Conservation (phyloP, 2,888 invertebrate genomes). For the Asteroscopus sphinx region DNA sequence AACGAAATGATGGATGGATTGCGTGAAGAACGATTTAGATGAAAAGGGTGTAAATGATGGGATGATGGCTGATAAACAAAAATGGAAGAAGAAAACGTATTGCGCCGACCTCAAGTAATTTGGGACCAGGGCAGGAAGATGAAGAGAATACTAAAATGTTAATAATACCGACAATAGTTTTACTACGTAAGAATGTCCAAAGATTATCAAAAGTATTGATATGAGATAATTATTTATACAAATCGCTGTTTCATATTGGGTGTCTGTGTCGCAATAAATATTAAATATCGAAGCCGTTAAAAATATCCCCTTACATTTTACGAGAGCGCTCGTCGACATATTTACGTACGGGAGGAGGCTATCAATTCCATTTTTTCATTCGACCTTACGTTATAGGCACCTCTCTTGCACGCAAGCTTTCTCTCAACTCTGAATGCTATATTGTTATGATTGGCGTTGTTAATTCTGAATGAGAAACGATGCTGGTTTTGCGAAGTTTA, state of each 20-base stretch:
- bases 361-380: constrained; percentile 85
- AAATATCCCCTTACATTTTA: constrained; percentile 89
- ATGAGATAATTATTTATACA: constrained; percentile 79
- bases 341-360: constrained; percentile 84
- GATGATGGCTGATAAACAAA: no score
- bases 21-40: no score
- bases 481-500: constrained; percentile 22
- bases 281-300: constrained; percentile 89
- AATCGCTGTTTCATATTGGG: constrained; percentile 86
- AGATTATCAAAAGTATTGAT: constrained; percentile 66
- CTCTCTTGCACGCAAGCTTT: constrained; percentile 74
- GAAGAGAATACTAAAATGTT: neutral
- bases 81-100: no score
- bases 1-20: no score
- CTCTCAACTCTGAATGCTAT: constrained; percentile 67
- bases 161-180: neutral
- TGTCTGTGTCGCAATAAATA: constrained; percentile 88
- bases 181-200: constrained; percentile 25
- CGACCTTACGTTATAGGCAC: constrained; percentile 66
- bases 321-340: constrained; percentile 85
- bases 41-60: no score
- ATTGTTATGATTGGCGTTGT: constrained; percentile 57
- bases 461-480: constrained; percentile 39
- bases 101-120: no score
- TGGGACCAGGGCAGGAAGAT: no score